Conservation (phyloP, 92 coral and sea anemone species). For the Palythoa caribaeorum region DNA sequence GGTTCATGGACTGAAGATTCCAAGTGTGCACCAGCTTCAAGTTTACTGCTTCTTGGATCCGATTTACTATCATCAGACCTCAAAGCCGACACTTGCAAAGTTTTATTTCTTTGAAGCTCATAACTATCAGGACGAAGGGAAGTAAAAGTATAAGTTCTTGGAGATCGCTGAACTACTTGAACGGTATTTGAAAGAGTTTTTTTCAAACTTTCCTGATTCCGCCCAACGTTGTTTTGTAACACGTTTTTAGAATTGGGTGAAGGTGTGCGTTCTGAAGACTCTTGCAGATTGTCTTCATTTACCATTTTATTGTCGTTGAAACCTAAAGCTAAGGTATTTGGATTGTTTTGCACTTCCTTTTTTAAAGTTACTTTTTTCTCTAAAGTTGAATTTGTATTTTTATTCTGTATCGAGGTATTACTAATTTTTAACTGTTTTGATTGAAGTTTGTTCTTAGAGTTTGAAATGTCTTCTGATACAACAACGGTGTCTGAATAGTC, state of each 20-base stretch:
- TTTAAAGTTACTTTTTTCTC: neutral
- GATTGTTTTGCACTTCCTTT: neutral
- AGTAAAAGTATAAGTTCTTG: neutral
- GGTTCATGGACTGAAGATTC: neutral
- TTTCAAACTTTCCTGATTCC: neutral
- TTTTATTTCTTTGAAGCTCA: neutral
- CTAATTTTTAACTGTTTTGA: neutral
- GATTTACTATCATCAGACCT: neutral
- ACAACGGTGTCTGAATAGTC: neutral
- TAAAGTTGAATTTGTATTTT: no score
- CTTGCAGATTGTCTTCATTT: neutral
- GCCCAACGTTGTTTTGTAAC: neutral
- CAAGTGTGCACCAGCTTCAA: neutral
- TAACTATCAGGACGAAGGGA: neutral
- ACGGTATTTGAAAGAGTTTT: conserved; percentile 12
- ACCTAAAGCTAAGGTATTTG: neutral
- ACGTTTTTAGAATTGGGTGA: neutral
- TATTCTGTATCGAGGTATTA: neutral
- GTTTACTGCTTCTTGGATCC: neutral
- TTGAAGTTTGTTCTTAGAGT: neutral
- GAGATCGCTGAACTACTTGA: conserved; percentile 24
- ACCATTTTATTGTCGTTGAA: neutral
- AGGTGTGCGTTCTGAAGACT: neutral
- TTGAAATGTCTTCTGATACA: neutral
- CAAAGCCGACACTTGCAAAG: neutral